Conservation (phyloP, 2,113 vertebrate genomes). For the Genyomyrus donnyi region DNA sequence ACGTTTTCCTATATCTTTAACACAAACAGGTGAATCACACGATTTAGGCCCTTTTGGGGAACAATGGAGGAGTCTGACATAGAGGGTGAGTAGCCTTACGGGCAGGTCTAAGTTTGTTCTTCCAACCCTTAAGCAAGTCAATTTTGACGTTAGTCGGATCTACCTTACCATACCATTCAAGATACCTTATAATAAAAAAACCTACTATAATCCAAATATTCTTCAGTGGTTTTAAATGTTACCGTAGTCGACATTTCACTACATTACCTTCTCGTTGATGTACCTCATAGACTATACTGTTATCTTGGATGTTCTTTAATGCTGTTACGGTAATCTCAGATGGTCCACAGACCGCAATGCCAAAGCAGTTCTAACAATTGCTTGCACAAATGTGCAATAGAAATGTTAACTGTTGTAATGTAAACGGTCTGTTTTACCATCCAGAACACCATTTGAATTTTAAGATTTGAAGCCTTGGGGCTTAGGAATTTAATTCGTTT, state of each 20-base stretch:
- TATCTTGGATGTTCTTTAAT: background rate
- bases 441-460: background rate
- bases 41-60: background rate
- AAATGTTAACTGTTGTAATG: background rate
- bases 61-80: slow-evolving; percentile 9
- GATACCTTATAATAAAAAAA: background rate
- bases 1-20: background rate
- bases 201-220: background rate
- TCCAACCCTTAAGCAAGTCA: background rate
- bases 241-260: background rate
- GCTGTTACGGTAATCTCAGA: background rate
- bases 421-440: background rate
- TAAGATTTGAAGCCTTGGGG: background rate
- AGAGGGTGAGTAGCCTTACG: background rate
- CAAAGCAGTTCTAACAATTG: background rate
- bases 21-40: background rate
- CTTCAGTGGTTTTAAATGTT: background rate
- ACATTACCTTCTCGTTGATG: background rate
- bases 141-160: background rate
- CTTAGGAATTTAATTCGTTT: background rate
- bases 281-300: background rate
- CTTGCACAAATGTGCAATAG: background rate
- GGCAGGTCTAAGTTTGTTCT: background rate
- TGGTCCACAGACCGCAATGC: background rate
- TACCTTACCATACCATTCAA: background rate